Percentiles rank a stretch among this genome's conserved stretches.
Evolutionary conservation across 2,888 invertebrate species (phyloP).

Genomic region (Hybos culiciformis): DNA sequence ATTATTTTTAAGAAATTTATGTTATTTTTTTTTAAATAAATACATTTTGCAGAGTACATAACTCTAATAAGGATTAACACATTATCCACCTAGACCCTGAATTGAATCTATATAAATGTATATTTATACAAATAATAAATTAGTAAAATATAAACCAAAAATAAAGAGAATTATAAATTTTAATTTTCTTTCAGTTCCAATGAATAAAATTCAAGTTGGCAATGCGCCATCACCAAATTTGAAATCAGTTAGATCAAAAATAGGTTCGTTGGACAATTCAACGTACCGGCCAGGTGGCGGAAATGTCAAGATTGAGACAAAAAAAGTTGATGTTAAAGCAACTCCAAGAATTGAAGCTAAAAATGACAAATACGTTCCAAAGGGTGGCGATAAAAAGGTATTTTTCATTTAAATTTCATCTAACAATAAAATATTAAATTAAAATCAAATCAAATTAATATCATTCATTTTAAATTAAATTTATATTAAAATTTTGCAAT

Average conservation of each 20-base stretch:
- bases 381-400: constrained; percentile 87
- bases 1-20: no score
- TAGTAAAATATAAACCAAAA: no score
- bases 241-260: constrained; percentile 83
- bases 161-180: no score
- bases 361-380: constrained; percentile 75
- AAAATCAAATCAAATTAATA: no score
- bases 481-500: no score
- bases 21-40: no score
- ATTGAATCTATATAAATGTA: no score
- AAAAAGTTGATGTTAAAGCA: constrained; percentile 72
- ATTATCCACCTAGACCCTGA: no score
- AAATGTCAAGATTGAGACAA: constrained; percentile 73
- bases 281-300: constrained; percentile 82
- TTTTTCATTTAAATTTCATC: not conserved
- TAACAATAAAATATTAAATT: not conserved
- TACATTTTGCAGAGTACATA: not conserved
- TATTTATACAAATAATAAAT: no score
- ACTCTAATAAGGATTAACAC: no score
- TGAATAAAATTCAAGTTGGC: constrained; percentile 89
- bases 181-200: constrained; percentile 48
- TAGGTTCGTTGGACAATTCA: constrained; percentile 81
- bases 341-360: constrained; percentile 81
- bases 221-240: constrained; percentile 84
- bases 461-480: no score